Base-by-base conservation (phyloP, 2,888 invertebrate genomes). In the Thera britannica region DNA sequence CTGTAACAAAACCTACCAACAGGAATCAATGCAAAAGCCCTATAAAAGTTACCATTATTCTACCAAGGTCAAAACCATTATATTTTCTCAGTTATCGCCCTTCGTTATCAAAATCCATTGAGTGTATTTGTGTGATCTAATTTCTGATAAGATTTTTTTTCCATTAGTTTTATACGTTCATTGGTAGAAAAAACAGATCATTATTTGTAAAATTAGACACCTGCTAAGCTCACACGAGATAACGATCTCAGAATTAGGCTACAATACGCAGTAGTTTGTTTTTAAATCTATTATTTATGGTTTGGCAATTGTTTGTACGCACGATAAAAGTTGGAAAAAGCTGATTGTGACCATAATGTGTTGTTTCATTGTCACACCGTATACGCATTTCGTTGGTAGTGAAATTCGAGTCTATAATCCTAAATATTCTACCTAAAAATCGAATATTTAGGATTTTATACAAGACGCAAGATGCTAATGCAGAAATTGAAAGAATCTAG, bases 181-280 rank as follows among this genome's bases (percentile, higher is more conserved):
- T 8, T 34, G 23, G 23, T 23, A 23, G 23, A 23, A 23, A 23
- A 23, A 23, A 23, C 1, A 23, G 23, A 51, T 34, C 34, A 52
- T 52, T 8, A 34, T 9, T 58, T n/a, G 51, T 51, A 9, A 52
- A 64, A 64, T 75, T 71, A 70, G 75, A 73, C 87, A 88, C 76
- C 78, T 87, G 89, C 72, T 63, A 60, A 12, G 72, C 78, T 85
- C 84, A 77, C 87, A 84, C 71, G 63, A 63, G 70, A 70, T 67
- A 36, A 63, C n/a, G 36, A 70, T 70, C 63, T 69, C 52, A 38
- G 48, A 63, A 52, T 65, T 58, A 54, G 36, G 57, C 44, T 56
- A 51, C 51, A 62, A 56, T 23, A 46, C 12, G 36, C 44, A 52
- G 48, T 62, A 48, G 62, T 74, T 73, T 65, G 60, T 63, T 23